Evolutionary conservation across 2,797 vertebrate species (phyloP), one percentile per base, ranked within the genome.

Genomic region (Protonibea diacanthus): DNA sequence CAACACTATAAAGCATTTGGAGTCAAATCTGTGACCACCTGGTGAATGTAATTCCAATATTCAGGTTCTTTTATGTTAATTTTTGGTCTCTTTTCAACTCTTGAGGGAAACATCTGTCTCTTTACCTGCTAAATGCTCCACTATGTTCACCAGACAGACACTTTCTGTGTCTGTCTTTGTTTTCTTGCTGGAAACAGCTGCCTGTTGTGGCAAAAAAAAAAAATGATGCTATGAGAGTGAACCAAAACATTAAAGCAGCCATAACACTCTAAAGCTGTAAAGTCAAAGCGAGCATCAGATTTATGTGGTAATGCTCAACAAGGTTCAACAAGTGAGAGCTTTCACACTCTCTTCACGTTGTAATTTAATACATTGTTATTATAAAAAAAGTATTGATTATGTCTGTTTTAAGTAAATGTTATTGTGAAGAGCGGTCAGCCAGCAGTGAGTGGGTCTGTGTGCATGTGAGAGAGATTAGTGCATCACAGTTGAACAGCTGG

Each of bases 401-500:
- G 55, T 65, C 55, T 17, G 6, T 33, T 64, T 70, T 2, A 27
- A 60, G n/a, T 68, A 33, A 63, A 64, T 68, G 40, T 67, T 48
- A 15, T 7, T 23, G 63, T 67, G n/a, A 55, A 57, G 49, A 70
- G 29, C 59, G 66, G 23, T 40, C 15, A 57, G 63, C n/a, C n/a
- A n/a, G 57, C 42, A 38, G 33, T 38, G 33, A 42, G 49, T 52
- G 53, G 52, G 44, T 56, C 20, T 20, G 20, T 68, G 60, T 74
- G 47, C 82, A 85, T 89, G 82, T 86, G 82, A 89, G 51, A 76
- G 63, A 78, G 70, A 85, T 90, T 86, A 88, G 55, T 55, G 47
- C 25, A 66, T 40, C 65, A 70, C 52, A 78, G 74, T n/a, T 74
- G 58, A 80, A 83, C 84, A 84, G 82, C 87, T 86, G 84, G 52